Evolutionary conservation across 1,140 invertebrate species (phyloP).

Genomic region (Spodoptera frugiperda): DNA sequence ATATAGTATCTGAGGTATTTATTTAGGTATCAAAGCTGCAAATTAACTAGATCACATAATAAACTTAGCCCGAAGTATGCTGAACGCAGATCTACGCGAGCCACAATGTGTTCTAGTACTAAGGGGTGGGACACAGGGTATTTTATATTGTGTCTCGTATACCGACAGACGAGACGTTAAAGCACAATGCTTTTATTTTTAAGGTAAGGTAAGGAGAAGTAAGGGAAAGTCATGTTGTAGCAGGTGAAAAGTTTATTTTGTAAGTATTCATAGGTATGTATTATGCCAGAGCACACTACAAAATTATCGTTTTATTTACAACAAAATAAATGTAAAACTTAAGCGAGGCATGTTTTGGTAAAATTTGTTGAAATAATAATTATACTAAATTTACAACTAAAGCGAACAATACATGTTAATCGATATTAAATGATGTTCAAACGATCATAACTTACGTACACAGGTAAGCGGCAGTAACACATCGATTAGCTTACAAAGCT

Average conservation of each 20-base stretch:
- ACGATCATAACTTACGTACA: slow-evolving; percentile 31
- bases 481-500: slow-evolving; percentile 47
- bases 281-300: slow-evolving; percentile 82
- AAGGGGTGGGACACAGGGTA: too few relatives aligned
- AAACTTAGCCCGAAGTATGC: too few relatives aligned
- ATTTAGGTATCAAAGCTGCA: too few relatives aligned
- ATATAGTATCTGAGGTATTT: too few relatives aligned
- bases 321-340: slow-evolving; percentile 77
- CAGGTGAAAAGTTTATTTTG: slow-evolving; percentile 81
- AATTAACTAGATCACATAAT: too few relatives aligned
- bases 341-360: slow-evolving; percentile 85
- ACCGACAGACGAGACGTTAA: too few relatives aligned
- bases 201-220: not conserved
- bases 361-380: slow-evolving; percentile 79
- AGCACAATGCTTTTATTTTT: too few relatives aligned
- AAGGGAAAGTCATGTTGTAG: slow-evolving; percentile 57
- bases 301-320: slow-evolving; percentile 76
- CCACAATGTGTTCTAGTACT: too few relatives aligned
- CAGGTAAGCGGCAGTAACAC: slow-evolving; percentile 35
- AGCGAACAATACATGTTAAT: slow-evolving; percentile 56
- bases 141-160: too few relatives aligned
- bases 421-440: slow-evolving; percentile 26
- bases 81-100: too few relatives aligned
- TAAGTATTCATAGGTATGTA: slow-evolving; percentile 75
- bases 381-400: slow-evolving; percentile 75